phyloP scores from a whole-genome alignment of 2,113 vertebrate species.

The Rhizomys pruinosus region DNA sequence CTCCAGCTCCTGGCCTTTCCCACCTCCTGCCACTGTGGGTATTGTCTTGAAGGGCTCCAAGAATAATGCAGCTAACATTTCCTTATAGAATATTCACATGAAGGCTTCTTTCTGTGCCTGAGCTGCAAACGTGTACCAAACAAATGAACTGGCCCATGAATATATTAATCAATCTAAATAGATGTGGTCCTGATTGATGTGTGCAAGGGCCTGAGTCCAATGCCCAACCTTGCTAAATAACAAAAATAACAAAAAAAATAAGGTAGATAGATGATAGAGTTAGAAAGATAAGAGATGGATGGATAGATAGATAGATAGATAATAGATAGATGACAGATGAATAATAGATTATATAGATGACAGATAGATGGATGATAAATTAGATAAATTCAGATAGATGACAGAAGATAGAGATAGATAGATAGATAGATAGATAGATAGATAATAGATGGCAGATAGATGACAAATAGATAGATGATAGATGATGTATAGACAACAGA shows the following conservation, averaged over 20 bases:
- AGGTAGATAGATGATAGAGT: neutral
- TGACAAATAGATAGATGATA: neutral
- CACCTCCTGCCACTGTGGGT: neutral
- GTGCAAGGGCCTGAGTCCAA: neutral
- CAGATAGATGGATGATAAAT: neutral
- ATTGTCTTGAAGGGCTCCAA: rapidly evolving
- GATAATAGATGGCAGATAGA: neutral
- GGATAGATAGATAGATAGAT: neutral
- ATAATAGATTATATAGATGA: neutral
- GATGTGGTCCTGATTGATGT: rapidly evolving
- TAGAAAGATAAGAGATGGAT: neutral
- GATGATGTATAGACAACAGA: neutral
- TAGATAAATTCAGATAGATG: neutral
- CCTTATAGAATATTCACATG: rapidly evolving
- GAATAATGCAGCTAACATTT: rapidly evolving
- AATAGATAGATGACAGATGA: neutral
- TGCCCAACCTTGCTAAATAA: neutral
- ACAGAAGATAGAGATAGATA: neutral
- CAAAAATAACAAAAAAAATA: neutral
- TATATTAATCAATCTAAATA: rapidly evolving
- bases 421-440: neutral
- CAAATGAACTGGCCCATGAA: rapidly evolving
- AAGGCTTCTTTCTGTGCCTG: rapidly evolving
- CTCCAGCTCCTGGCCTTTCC: rapidly evolving
- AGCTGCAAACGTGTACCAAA: rapidly evolving